Conservation (phyloP, 2,888 invertebrate genomes). For the Caenorhabditis sp. region DNA sequence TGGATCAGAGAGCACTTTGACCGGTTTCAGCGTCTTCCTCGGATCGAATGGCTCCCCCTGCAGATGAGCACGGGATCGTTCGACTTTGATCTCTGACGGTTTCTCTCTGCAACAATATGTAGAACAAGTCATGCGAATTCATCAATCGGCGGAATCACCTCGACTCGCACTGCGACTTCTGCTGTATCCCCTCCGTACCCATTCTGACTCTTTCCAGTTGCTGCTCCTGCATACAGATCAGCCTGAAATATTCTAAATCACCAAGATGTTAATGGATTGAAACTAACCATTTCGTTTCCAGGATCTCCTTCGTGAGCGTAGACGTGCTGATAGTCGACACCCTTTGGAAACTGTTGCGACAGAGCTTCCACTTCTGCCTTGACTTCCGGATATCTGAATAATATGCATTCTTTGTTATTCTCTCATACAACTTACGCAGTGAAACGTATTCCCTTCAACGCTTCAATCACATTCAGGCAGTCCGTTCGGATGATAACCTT, state of each 20-base stretch:
- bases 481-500: constrained; percentile 54
- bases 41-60: constrained; percentile 31
- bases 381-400: constrained; percentile 11
- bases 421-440: constrained; percentile 8
- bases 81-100: constrained; percentile 25
- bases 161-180: neutral
- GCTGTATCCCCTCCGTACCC: neutral
- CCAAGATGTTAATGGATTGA: too few relatives aligned
- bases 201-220: constrained; percentile 5
- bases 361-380: constrained; percentile 5
- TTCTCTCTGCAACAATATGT: constrained; percentile 38
- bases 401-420: neutral
- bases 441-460: constrained; percentile 2
- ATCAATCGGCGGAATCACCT: neutral
- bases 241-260: constrained; percentile 10
- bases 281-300: constrained; percentile 48
- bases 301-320: constrained; percentile 56
- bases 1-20: neutral
- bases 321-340: constrained; percentile 54
- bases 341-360: constrained; percentile 38
- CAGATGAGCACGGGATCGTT: constrained; percentile 37
- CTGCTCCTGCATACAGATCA: constrained; percentile 30
- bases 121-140: neutral
- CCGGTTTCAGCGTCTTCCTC: constrained; percentile 8
- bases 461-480: constrained; percentile 38